Evolutionary conservation across 2,797 vertebrate species (phyloP).

Genomic region (Microtus californicus): DNA sequence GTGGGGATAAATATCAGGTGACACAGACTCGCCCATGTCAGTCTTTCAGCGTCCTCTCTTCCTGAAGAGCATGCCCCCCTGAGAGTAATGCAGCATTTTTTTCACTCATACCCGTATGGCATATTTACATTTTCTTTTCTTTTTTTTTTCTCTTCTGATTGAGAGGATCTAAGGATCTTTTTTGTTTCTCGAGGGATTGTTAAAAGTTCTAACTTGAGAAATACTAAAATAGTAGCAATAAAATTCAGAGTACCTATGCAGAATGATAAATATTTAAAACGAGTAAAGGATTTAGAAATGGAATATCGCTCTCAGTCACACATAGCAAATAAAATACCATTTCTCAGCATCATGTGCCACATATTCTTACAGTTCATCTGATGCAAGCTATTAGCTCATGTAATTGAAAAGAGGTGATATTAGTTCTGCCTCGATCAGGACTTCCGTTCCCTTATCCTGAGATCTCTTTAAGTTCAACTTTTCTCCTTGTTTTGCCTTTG

Average conservation of each 20-base stretch:
- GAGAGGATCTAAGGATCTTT: background rate
- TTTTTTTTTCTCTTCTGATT: background rate
- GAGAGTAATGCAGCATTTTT: background rate
- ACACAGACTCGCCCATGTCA: background rate
- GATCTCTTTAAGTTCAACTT: conserved; percentile 1
- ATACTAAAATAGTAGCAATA: conserved; percentile 5
- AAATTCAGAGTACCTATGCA: background rate
- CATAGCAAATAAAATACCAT: background rate
- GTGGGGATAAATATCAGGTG: background rate
- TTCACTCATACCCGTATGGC: background rate
- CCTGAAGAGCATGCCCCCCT: background rate
- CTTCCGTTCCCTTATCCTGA: background rate
- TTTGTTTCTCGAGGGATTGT: conserved; percentile 36
- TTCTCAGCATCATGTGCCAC: background rate
- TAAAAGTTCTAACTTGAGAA: background rate
- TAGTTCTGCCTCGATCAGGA: background rate
- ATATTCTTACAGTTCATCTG: background rate
- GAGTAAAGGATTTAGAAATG: background rate
- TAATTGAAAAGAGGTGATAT: conserved; percentile 9
- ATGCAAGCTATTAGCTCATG: background rate
- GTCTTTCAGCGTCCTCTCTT: background rate
- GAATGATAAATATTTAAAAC: background rate
- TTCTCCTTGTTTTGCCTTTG: conserved; percentile 19
- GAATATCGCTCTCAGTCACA: background rate
- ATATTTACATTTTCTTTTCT: background rate